These are phyloP conservation scores for Ichneumoninae sp. DNA, from an alignment of 2,888 invertebrate genomes.

Conservation along the genomic window DNA sequence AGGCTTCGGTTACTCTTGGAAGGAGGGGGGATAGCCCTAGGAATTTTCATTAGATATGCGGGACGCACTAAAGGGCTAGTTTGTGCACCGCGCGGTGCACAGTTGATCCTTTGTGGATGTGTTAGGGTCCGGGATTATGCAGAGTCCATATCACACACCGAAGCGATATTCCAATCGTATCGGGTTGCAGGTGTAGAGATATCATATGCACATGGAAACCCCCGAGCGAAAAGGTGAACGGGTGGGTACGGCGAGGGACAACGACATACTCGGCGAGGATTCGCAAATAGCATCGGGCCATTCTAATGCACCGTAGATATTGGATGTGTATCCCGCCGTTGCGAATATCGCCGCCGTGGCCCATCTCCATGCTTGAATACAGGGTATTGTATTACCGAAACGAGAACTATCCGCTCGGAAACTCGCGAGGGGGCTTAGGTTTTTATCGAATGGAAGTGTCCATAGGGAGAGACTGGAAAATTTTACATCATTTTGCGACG, in stretches of 20 bases:
- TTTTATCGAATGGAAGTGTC: not conserved
- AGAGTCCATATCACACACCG: slow-evolving; percentile 3
- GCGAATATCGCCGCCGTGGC: slow-evolving; percentile 17
- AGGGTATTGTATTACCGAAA: slow-evolving; percentile 35
- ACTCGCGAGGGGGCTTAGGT: slow-evolving; percentile 4
- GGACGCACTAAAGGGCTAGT: slow-evolving; percentile 5
- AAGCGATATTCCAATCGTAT: slow-evolving; percentile 5
- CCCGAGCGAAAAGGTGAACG: slow-evolving; percentile 17
- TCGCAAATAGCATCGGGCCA: slow-evolving; percentile 41
- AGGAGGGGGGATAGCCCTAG: slow-evolving; percentile 22
- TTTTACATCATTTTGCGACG: not conserved
- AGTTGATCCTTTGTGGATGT: slow-evolving; percentile 7
- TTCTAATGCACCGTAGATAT: slow-evolving; percentile 51
- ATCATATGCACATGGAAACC: not conserved
- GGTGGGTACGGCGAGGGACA: slow-evolving; percentile 12
- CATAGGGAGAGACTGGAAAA: not conserved
- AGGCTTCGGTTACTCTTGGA: slow-evolving; percentile 1
- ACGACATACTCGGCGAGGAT: slow-evolving; percentile 11
- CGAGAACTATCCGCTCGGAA: slow-evolving; percentile 30
- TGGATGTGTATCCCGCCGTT: slow-evolving; percentile 14
- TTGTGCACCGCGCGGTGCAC: not conserved
- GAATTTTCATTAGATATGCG: slow-evolving; percentile 64
- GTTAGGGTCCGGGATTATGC: not conserved
- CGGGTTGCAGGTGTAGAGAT: slow-evolving; percentile 18
- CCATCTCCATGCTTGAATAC: slow-evolving; percentile 6